Evolutionary conservation across 2,113 vertebrate genomes (phyloP).

Genomic region (Ictidomys tridecemlineatus): DNA sequence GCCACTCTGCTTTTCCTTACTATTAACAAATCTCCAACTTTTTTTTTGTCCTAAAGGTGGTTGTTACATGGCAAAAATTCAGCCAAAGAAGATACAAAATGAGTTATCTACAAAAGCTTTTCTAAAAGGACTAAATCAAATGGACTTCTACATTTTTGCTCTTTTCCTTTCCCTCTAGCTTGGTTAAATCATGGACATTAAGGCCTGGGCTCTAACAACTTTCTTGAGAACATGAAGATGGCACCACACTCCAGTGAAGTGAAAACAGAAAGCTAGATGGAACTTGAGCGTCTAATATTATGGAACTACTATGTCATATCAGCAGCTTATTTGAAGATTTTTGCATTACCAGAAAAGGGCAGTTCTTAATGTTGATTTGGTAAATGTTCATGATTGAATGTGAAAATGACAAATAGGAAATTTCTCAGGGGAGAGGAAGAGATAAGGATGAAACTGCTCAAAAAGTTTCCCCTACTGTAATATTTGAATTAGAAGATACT

Average conservation of each 20-base stretch:
- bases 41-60: background rate
- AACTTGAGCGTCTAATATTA: background rate
- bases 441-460: background rate
- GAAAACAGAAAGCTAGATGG: background rate
- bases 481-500: conserved; percentile 10
- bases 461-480: background rate
- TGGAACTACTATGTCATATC: background rate
- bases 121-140: background rate
- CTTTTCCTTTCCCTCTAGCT: background rate
- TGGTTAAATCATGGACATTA: background rate
- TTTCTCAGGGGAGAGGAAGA: background rate
- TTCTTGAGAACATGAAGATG: conserved; percentile 33
- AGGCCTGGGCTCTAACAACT: background rate
- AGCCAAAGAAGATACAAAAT: background rate
- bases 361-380: conserved; percentile 8
- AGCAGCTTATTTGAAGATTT: background rate
- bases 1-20: background rate
- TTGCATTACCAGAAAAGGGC: background rate
- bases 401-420: conserved; percentile 18
- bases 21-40: background rate
- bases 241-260: background rate
- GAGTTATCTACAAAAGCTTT: background rate
- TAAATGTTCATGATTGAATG: background rate
- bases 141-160: background rate
- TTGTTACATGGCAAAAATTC: background rate